phyloP scores from a whole-genome alignment of 2,888 invertebrate genomes.

The Xestia xanthographa region DNA sequence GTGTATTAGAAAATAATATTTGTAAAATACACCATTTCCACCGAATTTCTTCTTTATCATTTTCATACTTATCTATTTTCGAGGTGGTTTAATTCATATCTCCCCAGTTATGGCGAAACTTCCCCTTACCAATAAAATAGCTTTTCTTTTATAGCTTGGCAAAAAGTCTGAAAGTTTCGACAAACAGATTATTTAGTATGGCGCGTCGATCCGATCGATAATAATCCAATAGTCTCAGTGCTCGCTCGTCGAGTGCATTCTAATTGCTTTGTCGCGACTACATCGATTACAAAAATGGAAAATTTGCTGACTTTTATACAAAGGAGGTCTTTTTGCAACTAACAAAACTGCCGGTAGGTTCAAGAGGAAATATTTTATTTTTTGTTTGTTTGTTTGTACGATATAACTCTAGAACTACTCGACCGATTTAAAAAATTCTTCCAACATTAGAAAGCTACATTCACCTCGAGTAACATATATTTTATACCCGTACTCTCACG shows the following conservation, averaged over 20 bases:
- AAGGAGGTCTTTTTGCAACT: neutral
- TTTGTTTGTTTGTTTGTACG: no score
- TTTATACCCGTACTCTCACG: no score
- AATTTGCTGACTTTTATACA: neutral
- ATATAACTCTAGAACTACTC: no score
- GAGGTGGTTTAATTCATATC: neutral
- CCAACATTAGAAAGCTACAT: no score
- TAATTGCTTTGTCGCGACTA: constrained; percentile 45
- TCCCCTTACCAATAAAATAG: constrained; percentile 8
- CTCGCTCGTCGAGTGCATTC: constrained; percentile 46
- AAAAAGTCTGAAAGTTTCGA: constrained; percentile 40
- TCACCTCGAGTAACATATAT: no score
- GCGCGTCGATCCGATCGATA: constrained; percentile 39
- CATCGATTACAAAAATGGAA: constrained; percentile 39
- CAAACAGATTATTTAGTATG: constrained; percentile 49
- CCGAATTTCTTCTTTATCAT: neutral
- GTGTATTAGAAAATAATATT: no score
- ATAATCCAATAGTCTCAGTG: constrained; percentile 60
- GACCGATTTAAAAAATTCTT: no score
- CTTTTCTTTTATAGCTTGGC: constrained; percentile 5
- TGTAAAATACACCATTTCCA: neutral
- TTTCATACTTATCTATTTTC: neutral
- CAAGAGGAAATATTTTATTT: no score
- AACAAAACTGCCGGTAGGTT: neutral
- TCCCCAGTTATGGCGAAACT: constrained; percentile 15